Base-by-base conservation (phyloP, 2,888 invertebrate genomes). In the Monoplex corrugatus region DNA sequence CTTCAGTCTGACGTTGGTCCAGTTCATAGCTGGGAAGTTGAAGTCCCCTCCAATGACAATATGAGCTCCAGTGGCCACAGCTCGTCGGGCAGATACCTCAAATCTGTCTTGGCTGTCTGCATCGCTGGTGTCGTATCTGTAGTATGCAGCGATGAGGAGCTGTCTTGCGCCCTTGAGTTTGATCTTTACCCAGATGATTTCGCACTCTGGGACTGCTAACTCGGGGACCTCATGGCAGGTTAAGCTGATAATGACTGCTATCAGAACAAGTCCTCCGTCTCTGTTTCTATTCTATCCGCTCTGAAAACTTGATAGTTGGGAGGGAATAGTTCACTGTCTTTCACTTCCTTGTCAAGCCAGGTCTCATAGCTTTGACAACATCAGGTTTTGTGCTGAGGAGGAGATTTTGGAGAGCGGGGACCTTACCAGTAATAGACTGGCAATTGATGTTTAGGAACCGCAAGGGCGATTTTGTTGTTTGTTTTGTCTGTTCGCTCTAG, bases 301-400 rank as follows among this genome's bases (percentile, higher is more conserved):
- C 72, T 72, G 32, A 72, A 72, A 35, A 72, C 72, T 35, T 72
- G 8, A 72, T 72, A n/a, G n/a, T n/a, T 72, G n/a, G 3, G 72
- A 3, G 72, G 72, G 72, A 72, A 72, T 5, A 72, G 72, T 35
- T 72, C 72, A 32, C 72, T 72, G 72, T 5, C 5, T 72, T 10
- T 32, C 32, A 72, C 35, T 72, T n/a, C 35, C n/a, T n/a, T 10
- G 72, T 35, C 72, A 2, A 72, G 72, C 72, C 72, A 72, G 72
- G 72, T 72, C 35, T 72, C 72, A 28, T 72, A 32, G 72, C 72
- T 72, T 35, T 72, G 72, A 72, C 72, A 32, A 72, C 16, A 35
- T 72, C 72, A 35, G 72, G 72, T 72, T 72, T 72, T n/a, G 72
- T 32, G 72, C 72, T 72, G 72, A 72, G 72, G 72, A 32, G n/a